A percentile compares a stretch with the other conserved stretches of the same genome.
phyloP scores from a whole-genome alignment of 1,140 invertebrate genomes.

The Drosophila subobscura region DNA sequence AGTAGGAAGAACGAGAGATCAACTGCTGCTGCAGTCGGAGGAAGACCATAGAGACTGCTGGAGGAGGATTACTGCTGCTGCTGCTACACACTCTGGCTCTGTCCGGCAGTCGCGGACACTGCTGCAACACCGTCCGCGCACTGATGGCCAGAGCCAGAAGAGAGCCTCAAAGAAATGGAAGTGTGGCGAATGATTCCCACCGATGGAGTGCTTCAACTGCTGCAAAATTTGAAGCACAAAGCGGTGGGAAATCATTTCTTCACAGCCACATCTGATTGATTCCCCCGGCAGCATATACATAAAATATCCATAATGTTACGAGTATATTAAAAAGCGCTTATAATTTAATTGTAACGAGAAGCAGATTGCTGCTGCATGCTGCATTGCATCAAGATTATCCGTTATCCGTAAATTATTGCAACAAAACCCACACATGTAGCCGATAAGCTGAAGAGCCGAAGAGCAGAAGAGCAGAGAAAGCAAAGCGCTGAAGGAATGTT shows the following conservation, averaged over 20 bases:
- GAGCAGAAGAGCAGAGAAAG: constrained; percentile 9
- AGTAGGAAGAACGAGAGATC: constrained; percentile 4
- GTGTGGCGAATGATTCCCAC: background rate
- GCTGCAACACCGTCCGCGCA: constrained; percentile 36
- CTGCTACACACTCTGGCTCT: background rate
- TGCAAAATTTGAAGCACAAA: constrained; percentile 24
- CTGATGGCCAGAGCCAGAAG: background rate
- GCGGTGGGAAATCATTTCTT: background rate
- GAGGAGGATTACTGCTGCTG: background rate
- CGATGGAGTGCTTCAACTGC: constrained; percentile 23
- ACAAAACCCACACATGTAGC: constrained; percentile 38
- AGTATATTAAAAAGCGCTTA: constrained; percentile 82
- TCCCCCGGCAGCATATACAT: constrained; percentile 10
- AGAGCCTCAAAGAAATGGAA: background rate
- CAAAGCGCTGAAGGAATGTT: constrained; percentile 29
- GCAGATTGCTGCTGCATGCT: constrained; percentile 30
- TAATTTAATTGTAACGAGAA: constrained; percentile 72
- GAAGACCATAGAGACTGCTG: background rate
- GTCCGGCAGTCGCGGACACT: constrained; percentile 12
- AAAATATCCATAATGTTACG: constrained; percentile 62
- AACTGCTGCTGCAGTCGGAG: background rate
- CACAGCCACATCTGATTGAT: background rate
- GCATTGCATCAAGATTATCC: constrained; percentile 45
- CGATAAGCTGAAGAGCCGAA: constrained; percentile 31
- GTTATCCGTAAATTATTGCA: constrained; percentile 74